Conservation (phyloP, 2,797 vertebrate species). For the Acanthurus tractus region DNA sequence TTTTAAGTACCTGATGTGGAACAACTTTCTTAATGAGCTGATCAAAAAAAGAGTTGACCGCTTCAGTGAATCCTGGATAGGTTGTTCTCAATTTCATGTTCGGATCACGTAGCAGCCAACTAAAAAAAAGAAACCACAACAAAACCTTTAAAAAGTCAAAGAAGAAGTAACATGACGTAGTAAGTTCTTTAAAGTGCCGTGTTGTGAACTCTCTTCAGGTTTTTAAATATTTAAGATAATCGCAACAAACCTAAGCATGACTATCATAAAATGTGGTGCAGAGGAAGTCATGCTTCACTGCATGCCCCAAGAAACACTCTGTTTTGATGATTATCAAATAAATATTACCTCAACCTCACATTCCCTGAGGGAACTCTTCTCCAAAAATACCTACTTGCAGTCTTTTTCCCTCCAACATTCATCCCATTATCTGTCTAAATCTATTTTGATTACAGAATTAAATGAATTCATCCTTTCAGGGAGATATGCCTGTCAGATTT, state of each 20-base stretch:
- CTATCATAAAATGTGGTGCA: slow-evolving; percentile 32
- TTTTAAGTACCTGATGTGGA: slow-evolving; percentile 86
- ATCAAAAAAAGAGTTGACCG: slow-evolving; percentile 90
- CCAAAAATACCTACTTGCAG: slow-evolving; percentile 7
- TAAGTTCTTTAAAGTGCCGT: background rate
- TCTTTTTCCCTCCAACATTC: slow-evolving; percentile 33
- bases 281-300: slow-evolving; percentile 29
- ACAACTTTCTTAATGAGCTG: slow-evolving; percentile 84
- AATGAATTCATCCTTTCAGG: slow-evolving; percentile 49
- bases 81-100: slow-evolving; percentile 90
- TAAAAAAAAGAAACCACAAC: slow-evolving; percentile 57
- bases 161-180: background rate
- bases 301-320: slow-evolving; percentile 30
- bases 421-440: slow-evolving; percentile 50
- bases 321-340: slow-evolving; percentile 65
- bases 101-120: slow-evolving; percentile 91
- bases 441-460: slow-evolving; percentile 55
- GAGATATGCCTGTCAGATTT: slow-evolving; percentile 51
- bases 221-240: slow-evolving; percentile 16
- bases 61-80: slow-evolving; percentile 86
- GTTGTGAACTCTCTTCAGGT: background rate
- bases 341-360: slow-evolving; percentile 48
- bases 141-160: slow-evolving; percentile 2
- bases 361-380: slow-evolving; percentile 9
- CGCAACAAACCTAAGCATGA: slow-evolving; percentile 24